These are phyloP conservation scores for Cylindroiulus punctatus DNA, from an alignment of 2,888 invertebrate species.

Conservation along the genomic window DNA sequence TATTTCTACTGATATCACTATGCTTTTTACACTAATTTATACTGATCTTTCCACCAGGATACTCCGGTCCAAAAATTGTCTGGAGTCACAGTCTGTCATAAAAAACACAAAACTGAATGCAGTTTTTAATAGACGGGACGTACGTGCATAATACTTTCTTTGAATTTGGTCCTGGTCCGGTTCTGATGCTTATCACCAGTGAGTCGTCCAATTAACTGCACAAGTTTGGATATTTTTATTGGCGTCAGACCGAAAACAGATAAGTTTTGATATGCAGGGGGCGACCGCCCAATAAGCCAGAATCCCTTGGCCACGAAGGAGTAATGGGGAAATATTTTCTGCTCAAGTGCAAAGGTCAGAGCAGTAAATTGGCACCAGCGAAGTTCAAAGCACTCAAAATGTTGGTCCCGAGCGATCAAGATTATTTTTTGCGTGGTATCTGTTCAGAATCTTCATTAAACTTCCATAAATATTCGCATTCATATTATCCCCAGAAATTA, in stretches of 20 bases:
- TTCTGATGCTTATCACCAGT: not conserved
- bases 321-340: not conserved
- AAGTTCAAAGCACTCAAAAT: not conserved
- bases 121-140: not conserved
- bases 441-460: conserved; percentile 7
- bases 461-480: not conserved
- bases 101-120: not conserved
- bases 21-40: no score
- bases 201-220: not conserved
- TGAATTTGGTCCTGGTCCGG: not conserved
- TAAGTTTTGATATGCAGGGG: not conserved
- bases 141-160: not conserved
- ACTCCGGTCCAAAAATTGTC: no score
- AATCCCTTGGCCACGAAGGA: not conserved
- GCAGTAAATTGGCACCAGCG: not conserved
- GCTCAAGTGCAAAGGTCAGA: not conserved
- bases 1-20: no score
- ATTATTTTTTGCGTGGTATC: not conserved
- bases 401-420: not conserved
- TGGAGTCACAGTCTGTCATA: no score
- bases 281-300: not conserved
- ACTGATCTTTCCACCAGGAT: no score
- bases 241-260: not conserved
- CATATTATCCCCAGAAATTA: not conserved
- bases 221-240: not conserved